Evolutionary conservation across 2,113 vertebrate species (phyloP).

Genomic region (Anoura caudifer): DNA sequence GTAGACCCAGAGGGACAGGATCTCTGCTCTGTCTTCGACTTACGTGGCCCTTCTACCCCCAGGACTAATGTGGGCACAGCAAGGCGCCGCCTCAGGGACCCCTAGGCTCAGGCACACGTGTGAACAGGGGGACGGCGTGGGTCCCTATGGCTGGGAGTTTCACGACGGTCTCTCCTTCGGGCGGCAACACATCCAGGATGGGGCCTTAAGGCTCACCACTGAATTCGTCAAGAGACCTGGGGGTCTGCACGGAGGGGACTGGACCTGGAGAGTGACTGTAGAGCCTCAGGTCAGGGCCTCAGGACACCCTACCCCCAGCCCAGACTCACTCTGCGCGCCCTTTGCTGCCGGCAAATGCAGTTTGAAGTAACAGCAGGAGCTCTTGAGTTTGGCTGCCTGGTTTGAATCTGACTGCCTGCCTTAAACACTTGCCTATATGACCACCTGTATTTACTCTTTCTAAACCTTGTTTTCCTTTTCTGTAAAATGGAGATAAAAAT

Average conservation of each 20-base stretch:
- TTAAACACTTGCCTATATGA: background rate
- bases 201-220: conserved; percentile 85
- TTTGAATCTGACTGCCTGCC: background rate
- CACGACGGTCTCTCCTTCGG: conserved; percentile 93
- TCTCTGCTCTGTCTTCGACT: conserved; percentile 31
- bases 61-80: conserved; percentile 97
- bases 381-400: background rate
- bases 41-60: conserved; percentile 56
- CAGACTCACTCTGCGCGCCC: background rate
- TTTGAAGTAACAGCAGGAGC: background rate
- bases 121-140: conserved; percentile 89
- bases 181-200: conserved; percentile 90
- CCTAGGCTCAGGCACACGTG: conserved; percentile 91
- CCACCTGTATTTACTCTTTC: background rate
- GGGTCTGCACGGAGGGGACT: conserved; percentile 93
- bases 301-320: background rate
- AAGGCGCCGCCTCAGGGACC: conserved; percentile 76
- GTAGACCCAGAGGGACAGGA: background rate
- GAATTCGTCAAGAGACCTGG: conserved; percentile 92
- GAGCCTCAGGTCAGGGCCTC: conserved; percentile 83
- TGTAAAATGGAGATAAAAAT: background rate
- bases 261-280: conserved; percentile 94
- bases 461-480: conserved; percentile 15
- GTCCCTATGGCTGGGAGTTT: conserved; percentile 91
- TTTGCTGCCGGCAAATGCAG: background rate